Conservation (phyloP, 2,113 vertebrate species). For the Alethe castanea region DNA sequence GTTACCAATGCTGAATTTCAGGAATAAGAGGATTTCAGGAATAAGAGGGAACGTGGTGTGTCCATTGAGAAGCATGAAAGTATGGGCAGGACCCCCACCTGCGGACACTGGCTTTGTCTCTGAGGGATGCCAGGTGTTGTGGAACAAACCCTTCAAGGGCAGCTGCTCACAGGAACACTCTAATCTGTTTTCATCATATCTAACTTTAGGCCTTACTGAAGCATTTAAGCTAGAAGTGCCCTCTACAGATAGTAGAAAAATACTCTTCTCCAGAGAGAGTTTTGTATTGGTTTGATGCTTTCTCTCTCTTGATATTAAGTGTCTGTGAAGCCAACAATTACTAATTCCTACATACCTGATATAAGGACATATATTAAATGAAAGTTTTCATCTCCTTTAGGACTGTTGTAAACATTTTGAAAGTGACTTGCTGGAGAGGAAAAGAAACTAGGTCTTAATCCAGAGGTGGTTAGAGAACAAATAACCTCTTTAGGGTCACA, state of each 20-base stretch:
- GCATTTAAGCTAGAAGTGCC: not conserved
- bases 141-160: not conserved
- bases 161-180: not conserved
- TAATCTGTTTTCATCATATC: not conserved
- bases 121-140: not conserved
- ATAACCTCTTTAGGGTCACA: not conserved
- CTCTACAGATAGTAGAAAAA: not conserved
- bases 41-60: not conserved
- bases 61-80: rapidly evolving
- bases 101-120: not conserved
- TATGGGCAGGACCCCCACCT: not conserved
- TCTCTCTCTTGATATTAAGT: not conserved
- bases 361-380: not conserved
- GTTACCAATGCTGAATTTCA: not conserved
- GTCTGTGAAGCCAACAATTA: not conserved
- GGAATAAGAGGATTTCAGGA: not conserved
- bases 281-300: not conserved
- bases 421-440: not conserved
- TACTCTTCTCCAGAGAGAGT: not conserved
- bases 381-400: not conserved
- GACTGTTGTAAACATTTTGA: not conserved
- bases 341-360: not conserved
- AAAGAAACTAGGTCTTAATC: not conserved
- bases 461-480: not conserved
- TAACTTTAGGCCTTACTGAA: not conserved